Evolutionary conservation across 2,888 invertebrate species (phyloP).

Genomic region (Ophraella communa): DNA sequence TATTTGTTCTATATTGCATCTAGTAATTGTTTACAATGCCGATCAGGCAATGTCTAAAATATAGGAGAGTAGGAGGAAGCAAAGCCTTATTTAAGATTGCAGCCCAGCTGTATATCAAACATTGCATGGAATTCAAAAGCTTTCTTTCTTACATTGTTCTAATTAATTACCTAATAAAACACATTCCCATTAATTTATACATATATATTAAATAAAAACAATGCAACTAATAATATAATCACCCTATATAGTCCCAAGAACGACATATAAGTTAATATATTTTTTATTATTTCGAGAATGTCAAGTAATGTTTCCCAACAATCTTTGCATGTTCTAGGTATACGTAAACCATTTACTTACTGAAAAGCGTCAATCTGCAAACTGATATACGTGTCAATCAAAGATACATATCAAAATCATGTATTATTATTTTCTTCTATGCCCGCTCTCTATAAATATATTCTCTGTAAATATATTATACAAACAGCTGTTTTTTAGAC

Average conservation of each 20-base stretch:
- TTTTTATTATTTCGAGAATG: not conserved
- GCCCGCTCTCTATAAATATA: not conserved
- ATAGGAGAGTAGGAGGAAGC: too few relatives aligned
- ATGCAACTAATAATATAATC: not conserved
- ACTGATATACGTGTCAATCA: constrained; percentile 5
- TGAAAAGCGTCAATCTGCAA: constrained; percentile 7
- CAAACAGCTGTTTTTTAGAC: not conserved
- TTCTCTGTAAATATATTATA: not conserved
- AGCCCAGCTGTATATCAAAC: too few relatives aligned
- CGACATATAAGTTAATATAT: not conserved
- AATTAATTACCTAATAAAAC: too few relatives aligned
- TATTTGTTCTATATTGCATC: too few relatives aligned
- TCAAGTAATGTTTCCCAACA: not conserved
- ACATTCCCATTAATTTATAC: too few relatives aligned
- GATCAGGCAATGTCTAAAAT: too few relatives aligned
- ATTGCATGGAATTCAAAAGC: too few relatives aligned
- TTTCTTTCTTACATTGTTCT: too few relatives aligned
- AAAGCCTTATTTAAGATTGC: too few relatives aligned
- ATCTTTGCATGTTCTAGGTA: not conserved
- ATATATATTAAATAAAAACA: not conserved
- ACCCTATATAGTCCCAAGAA: not conserved
- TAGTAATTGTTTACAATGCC: too few relatives aligned
- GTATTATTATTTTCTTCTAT: constrained; percentile 6
- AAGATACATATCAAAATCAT: constrained; percentile 15
- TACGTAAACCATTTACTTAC: constrained; percentile 1